These are phyloP conservation scores for Drosophila asahinai DNA, from an alignment of 1,140 invertebrate species.

Conservation along the genomic window DNA sequence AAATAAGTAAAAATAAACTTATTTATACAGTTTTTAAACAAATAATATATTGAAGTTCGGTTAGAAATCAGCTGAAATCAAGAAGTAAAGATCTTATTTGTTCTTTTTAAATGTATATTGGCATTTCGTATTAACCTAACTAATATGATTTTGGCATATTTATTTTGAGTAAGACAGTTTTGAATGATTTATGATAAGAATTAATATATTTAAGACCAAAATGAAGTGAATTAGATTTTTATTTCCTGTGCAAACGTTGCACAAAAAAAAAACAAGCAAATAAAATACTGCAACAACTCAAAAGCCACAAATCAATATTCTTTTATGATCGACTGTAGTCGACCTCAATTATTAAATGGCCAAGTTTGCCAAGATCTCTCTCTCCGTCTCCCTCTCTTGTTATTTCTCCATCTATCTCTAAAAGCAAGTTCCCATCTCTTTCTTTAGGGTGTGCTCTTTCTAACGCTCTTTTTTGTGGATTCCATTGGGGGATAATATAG, in stretches of 20 bases:
- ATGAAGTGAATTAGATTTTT: not conserved
- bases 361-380: slow-evolving; percentile 11
- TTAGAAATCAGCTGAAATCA: too few species aligned
- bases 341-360: slow-evolving; percentile 62
- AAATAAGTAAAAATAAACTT: too few species aligned
- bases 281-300: slow-evolving; percentile 8
- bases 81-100: too few species aligned
- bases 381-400: slow-evolving; percentile 1
- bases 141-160: too few species aligned
- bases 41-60: too few species aligned
- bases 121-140: too few species aligned
- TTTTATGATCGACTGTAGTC: slow-evolving; percentile 46
- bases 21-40: too few species aligned
- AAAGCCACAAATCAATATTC: slow-evolving; percentile 49
- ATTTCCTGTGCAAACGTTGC: not conserved
- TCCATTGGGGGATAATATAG: slow-evolving; percentile 69
- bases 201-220: too few species aligned
- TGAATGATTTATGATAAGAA: too few species aligned
- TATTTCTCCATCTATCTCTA: not conserved
- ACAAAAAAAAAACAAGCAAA: not conserved
- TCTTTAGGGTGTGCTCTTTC: slow-evolving; percentile 15
- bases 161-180: too few species aligned
- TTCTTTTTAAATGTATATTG: too few species aligned
- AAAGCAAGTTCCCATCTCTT: slow-evolving; percentile 3
- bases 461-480: slow-evolving; percentile 62